Conservation (phyloP, 1,140 invertebrate genomes). For the Bombus affinis region DNA sequence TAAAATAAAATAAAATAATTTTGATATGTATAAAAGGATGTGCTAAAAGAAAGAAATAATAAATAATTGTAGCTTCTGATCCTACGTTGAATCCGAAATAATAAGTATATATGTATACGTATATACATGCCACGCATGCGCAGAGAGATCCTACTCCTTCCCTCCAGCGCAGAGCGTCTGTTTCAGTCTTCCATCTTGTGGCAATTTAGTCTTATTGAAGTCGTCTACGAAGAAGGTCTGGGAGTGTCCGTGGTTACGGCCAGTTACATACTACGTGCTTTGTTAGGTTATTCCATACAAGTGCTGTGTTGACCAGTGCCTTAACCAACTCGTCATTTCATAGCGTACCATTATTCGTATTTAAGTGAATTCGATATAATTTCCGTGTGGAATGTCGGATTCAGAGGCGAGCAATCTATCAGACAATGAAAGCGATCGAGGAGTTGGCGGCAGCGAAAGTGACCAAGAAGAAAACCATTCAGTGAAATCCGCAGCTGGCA, state of each 20-base stretch:
- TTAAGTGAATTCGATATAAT: background rate
- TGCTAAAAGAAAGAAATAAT: too few species aligned
- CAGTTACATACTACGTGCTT: too few species aligned
- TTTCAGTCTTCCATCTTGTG: too few species aligned
- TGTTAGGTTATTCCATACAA: too few species aligned
- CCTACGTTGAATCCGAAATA: too few species aligned
- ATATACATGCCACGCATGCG: too few species aligned
- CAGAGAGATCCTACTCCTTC: too few species aligned
- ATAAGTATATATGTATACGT: too few species aligned
- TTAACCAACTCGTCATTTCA: background rate
- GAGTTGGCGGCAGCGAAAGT: slow-evolving; percentile 64
- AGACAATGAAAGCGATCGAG: slow-evolving; percentile 68
- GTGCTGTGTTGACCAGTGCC: background rate
- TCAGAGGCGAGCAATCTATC: slow-evolving; percentile 71
- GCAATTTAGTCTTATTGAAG: fast-evolving
- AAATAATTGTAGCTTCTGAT: too few species aligned
- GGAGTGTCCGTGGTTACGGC: fast-evolving
- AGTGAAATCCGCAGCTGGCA: slow-evolving; percentile 58
- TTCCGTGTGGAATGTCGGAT: slow-evolving; percentile 66
- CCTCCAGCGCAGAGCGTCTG: too few species aligned
- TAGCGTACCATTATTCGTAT: background rate
- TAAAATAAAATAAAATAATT: too few species aligned
- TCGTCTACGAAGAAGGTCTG: fast-evolving
- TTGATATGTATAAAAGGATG: too few species aligned
- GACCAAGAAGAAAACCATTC: slow-evolving; percentile 66